Evolutionary conservation across 1,140 invertebrate species (phyloP).

Genomic region (Drosophila trapezifrons): DNA sequence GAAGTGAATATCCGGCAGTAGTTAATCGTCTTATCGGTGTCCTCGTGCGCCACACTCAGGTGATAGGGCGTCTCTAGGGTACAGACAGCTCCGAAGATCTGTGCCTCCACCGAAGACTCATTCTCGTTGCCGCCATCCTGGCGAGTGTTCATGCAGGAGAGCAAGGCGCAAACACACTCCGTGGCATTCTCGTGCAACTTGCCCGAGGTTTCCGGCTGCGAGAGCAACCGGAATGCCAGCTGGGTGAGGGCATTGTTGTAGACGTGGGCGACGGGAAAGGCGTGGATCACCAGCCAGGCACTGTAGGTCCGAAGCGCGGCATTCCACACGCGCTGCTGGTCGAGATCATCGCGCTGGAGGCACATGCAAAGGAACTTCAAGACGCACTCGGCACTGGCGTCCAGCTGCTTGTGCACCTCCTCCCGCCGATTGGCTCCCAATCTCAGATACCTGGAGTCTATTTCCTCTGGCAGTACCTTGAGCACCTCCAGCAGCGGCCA

Average conservation of each 20-base stretch:
- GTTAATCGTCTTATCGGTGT: slow-evolving; percentile 95
- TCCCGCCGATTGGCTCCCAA: slow-evolving; percentile 95
- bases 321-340: slow-evolving; percentile 85
- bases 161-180: slow-evolving; percentile 94
- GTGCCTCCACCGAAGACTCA: slow-evolving; percentile 88
- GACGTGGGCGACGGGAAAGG: slow-evolving; percentile 88
- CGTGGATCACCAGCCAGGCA: slow-evolving; percentile 91
- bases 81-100: slow-evolving; percentile 92
- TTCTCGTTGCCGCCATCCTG: slow-evolving; percentile 59
- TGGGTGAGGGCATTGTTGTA: slow-evolving; percentile 88
- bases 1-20: slow-evolving; percentile 98
- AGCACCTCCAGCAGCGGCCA: slow-evolving; percentile 96
- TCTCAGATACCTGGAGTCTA: slow-evolving; percentile 92
- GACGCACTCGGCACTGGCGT: slow-evolving; percentile 87
- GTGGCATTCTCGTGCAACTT: slow-evolving; percentile 95
- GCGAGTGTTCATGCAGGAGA: slow-evolving; percentile 91
- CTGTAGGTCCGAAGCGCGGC: slow-evolving; percentile 91
- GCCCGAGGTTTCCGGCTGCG: slow-evolving; percentile 87
- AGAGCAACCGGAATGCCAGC: slow-evolving; percentile 89
- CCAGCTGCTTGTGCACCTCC: slow-evolving; percentile 92
- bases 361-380: slow-evolving; percentile 91
- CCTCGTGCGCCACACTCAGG: slow-evolving; percentile 95
- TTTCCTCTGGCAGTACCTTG: slow-evolving; percentile 98
- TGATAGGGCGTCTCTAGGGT: slow-evolving; percentile 94
- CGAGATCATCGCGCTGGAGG: slow-evolving; percentile 85